Evolutionary conservation across 2,888 invertebrate genomes (phyloP).

Genomic region (Pomacea canaliculata): DNA sequence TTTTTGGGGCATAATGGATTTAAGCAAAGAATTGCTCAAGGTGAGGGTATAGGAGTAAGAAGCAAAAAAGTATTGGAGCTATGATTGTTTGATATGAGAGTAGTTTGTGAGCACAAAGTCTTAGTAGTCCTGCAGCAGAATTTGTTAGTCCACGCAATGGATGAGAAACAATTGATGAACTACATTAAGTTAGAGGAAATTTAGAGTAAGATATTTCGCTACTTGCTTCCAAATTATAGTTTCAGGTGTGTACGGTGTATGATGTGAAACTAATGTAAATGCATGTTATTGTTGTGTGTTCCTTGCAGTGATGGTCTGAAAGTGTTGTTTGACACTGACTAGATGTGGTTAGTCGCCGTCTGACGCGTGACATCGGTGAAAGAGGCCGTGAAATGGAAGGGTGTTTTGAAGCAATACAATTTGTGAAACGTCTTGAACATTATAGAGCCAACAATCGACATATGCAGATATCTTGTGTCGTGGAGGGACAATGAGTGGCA

Average conservation of each 20-base stretch:
- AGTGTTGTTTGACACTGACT: conserved; percentile 98
- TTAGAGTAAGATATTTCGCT: too few species aligned
- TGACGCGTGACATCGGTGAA: conserved; percentile 91
- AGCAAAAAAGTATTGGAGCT: too few species aligned
- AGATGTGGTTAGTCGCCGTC: conserved; percentile 91
- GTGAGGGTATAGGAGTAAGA: conserved; percentile 40
- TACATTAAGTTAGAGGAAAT: too few species aligned
- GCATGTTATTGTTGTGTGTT: too few species aligned
- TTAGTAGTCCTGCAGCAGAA: too few species aligned
- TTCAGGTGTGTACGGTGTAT: too few species aligned
- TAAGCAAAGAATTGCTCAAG: conserved; percentile 71
- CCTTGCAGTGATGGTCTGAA: conserved; percentile 88
- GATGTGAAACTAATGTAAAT: too few species aligned
- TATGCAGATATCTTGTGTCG: conserved; percentile 96
- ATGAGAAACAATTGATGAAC: too few species aligned
- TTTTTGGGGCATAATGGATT: conserved; percentile 98
- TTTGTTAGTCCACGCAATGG: too few species aligned
- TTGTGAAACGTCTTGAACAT: conserved; percentile 98
- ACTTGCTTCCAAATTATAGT: too few species aligned
- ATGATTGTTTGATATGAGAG: too few species aligned
- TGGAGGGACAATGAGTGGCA: conserved; percentile 91
- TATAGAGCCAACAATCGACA: conserved; percentile 87
- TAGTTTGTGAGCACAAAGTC: too few species aligned
- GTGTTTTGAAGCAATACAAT: conserved; percentile 97
- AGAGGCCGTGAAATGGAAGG: conserved; percentile 93